Base-by-base conservation (phyloP, 2,113 vertebrate species). In the Cisticola juncidis region DNA sequence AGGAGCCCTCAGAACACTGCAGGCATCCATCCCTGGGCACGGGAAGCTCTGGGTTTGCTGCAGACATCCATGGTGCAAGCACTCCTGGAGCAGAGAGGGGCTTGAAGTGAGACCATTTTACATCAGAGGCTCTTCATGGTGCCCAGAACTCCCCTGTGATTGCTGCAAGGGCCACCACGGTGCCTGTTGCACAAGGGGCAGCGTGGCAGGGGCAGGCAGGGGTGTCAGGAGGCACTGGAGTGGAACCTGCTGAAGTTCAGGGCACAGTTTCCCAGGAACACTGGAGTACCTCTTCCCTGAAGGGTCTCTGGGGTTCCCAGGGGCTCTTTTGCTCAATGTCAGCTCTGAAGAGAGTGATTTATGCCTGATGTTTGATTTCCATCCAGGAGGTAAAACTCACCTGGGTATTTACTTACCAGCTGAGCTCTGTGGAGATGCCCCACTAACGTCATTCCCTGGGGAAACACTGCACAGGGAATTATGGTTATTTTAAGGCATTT, bases 221-320 rank as follows among this genome's bases (percentile, higher is more conserved):
- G 53, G 33, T 5, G 21, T n/a, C 84, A 91, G 95, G 47, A 50
- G 89, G 25, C 65, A 40, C 58, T 88, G 71, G 86, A 95, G 92
- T 28, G 80, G 91, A 47, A n/a, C 91, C 74, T 68, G 42, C 29
- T 86, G 68, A 73, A 70, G 47, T 20, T 42, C 2, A 6, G 82
- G n/a, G 38, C 56, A 45, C 29, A 33, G 4, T 62, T 88, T 94
- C 50, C 56, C 88, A 81, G 86, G 94, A 96, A 81, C 92, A 90
- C 51, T 81, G 9, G 68, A 96, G 96, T 56, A 38, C 91, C 95
- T 93, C 92, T 94, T 83, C 70, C 80, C 72, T 90, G 73, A 90
- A 93, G 74, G 36, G 71, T 73, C 58, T 58, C 9, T 17, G 65
- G 79, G 61, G 79, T 73, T 53, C 79, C 81, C 42, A 29, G 42